phyloP scores from a whole-genome alignment of 2,113 vertebrate species.

The Nettapus auritus region DNA sequence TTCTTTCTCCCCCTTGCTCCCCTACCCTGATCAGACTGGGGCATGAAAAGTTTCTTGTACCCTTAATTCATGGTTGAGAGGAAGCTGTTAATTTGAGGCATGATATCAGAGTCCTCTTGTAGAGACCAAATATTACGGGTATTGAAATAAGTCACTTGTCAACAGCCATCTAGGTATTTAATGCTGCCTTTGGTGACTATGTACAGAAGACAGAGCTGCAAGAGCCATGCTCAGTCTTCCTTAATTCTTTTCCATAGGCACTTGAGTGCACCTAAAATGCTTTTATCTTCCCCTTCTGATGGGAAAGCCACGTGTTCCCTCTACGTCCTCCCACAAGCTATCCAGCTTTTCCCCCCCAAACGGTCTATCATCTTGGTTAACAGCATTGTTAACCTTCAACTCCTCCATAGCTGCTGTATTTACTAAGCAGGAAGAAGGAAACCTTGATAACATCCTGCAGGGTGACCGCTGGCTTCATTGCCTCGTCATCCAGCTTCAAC shows the following conservation, averaged over 20 bases:
- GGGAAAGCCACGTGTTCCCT: neutral
- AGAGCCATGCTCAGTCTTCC: neutral
- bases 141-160: neutral
- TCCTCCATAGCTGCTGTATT: neutral
- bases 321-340: neutral
- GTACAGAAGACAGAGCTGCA: neutral
- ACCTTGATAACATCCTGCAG: constrained; percentile 77
- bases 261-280: neutral
- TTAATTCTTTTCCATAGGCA: neutral
- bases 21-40: neutral
- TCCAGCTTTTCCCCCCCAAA: neutral
- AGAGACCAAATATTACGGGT: neutral
- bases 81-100: neutral
- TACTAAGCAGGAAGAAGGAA: neutral
- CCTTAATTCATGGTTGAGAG: neutral
- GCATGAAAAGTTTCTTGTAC: neutral
- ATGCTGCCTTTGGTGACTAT: neutral
- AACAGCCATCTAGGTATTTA: neutral
- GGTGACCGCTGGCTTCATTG: constrained; percentile 12
- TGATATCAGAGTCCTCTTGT: neutral
- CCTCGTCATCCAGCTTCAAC: constrained; percentile 61
- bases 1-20: neutral
- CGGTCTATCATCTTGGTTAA: neutral
- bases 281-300: neutral
- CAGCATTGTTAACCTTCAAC: neutral